These are phyloP conservation scores for Psittacula echo DNA, from an alignment of 2,797 vertebrate species.

Conservation along the genomic window DNA sequence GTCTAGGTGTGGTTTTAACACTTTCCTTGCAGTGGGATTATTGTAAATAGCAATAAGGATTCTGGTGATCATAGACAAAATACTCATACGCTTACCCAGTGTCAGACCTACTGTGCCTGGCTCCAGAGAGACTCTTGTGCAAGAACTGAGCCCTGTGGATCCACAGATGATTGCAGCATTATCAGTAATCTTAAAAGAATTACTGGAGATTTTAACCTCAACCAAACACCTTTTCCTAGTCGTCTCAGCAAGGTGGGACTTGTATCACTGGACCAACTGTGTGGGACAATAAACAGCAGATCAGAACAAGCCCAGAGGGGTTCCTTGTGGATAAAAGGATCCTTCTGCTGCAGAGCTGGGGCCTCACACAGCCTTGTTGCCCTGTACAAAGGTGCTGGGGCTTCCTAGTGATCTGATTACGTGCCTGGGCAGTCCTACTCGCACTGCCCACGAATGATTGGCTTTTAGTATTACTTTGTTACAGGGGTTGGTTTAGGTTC, in stretches of 20 bases:
- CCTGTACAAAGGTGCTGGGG: not conserved
- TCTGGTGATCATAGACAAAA: not conserved
- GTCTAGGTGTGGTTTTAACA: slow-evolving; percentile 15
- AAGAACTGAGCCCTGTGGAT: not conserved
- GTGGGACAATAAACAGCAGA: not conserved
- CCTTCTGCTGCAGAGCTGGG: not conserved
- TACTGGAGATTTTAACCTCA: not conserved
- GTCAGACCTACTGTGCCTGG: not conserved
- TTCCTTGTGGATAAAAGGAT: not conserved
- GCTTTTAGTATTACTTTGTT: not conserved
- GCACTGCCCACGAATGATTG: not conserved
- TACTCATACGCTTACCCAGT: not conserved
- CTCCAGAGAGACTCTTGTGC: not conserved
- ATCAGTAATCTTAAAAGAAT: not conserved
- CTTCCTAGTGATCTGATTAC: not conserved
- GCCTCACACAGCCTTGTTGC: not conserved
- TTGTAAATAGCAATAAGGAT: not conserved
- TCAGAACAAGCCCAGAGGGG: not conserved
- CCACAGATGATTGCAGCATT: not conserved
- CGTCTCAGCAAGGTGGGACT: not conserved
- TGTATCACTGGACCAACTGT: not conserved
- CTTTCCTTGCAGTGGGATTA: not conserved
- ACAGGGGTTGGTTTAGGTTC: not conserved
- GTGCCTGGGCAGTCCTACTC: not conserved
- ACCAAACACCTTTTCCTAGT: not conserved